phyloP scores from a whole-genome alignment of 2,113 vertebrate species.

The Tapirus terrestris region DNA sequence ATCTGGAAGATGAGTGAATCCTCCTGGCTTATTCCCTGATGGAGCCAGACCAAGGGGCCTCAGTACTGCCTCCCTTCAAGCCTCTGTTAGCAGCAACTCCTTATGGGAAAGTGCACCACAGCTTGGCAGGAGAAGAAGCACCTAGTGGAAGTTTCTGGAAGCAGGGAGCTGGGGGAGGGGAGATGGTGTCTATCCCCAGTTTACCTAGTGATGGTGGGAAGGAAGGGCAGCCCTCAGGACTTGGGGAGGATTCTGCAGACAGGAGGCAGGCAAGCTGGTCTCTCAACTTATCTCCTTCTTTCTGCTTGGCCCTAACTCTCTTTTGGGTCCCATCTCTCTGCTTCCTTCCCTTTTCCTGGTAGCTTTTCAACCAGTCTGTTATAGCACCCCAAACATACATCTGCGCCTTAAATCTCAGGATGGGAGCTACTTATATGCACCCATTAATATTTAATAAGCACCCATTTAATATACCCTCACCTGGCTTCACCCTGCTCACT shows the following conservation, averaged over 20 bases:
- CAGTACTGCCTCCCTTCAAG: background rate
- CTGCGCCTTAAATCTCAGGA: background rate
- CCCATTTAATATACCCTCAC: too few relatives aligned
- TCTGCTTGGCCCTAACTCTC: background rate
- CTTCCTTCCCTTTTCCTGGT: background rate
- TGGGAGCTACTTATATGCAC: background rate
- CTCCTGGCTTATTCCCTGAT: background rate
- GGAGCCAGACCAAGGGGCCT: background rate
- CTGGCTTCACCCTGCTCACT: background rate
- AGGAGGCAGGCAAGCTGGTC: background rate
- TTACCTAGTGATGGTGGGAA: background rate
- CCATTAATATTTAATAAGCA: too few relatives aligned
- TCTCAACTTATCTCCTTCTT: background rate
- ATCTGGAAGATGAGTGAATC: background rate
- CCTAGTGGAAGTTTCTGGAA: background rate
- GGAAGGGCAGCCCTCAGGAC: background rate
- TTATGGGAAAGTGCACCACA: background rate
- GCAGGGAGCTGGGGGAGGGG: background rate
- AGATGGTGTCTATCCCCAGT: background rate
- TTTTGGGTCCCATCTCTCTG: background rate
- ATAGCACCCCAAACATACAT: background rate
- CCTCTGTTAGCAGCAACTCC: background rate
- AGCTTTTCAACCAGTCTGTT: background rate
- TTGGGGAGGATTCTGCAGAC: background rate
- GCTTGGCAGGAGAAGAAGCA: background rate